Percentiles rank a stretch among this genome's conserved stretches.
Conservation (phyloP, 2,113 vertebrate genomes). For the Neoarius graeffei region DNA sequence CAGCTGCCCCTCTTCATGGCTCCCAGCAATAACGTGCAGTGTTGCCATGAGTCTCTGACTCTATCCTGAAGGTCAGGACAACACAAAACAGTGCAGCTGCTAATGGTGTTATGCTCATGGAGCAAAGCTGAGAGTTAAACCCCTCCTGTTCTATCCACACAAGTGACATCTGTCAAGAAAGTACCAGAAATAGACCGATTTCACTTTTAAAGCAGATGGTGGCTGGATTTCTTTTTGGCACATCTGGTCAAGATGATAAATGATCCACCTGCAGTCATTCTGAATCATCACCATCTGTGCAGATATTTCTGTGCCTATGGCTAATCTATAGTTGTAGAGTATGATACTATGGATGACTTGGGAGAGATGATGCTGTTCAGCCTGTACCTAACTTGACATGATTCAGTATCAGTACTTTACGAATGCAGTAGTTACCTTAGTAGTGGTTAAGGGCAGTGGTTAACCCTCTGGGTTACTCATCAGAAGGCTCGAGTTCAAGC, state of each 20-base stretch:
- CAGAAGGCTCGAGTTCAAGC: no score
- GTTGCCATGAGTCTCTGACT: conserved; percentile 47
- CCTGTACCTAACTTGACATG: background rate
- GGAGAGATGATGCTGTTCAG: background rate
- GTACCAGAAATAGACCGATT: conserved; percentile 24
- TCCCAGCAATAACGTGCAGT: conserved; percentile 40
- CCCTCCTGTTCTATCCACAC: background rate
- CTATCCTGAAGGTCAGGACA: conserved; percentile 6
- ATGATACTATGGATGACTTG: background rate
- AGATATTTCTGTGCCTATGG: background rate
- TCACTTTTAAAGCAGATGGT: conserved; percentile 39
- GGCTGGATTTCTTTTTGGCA: background rate
- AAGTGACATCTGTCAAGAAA: conserved; percentile 30
- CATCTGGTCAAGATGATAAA: conserved; percentile 15
- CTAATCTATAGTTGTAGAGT: background rate
- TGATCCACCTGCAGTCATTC: conserved; percentile 12
- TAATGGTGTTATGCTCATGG: background rate
- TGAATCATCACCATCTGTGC: conserved; percentile 3
- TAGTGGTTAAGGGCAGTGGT: no score
- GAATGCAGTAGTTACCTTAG: no score
- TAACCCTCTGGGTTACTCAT: no score
- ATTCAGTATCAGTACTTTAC: background rate
- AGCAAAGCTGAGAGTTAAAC: conserved; percentile 17
- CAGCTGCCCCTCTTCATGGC: conserved; percentile 59
- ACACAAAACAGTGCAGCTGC: conserved; percentile 47